A percentile compares a stretch with the other conserved stretches of the same genome.
These are phyloP conservation scores for Anthonomus grandis DNA, from an alignment of 1,140 invertebrate genomes.

Conservation along the genomic window DNA sequence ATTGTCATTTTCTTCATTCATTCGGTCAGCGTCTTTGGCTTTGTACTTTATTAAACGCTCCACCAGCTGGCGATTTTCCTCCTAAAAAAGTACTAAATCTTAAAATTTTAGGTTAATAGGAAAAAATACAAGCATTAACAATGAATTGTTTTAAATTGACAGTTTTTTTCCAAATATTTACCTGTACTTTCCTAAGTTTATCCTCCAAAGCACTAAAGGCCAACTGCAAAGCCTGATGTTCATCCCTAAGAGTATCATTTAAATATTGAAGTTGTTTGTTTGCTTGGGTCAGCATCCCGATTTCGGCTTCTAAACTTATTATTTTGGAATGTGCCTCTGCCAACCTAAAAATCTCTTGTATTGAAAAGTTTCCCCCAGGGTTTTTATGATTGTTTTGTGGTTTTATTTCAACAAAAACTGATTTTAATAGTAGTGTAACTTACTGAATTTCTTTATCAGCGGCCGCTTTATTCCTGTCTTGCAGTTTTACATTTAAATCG, in stretches of 20 bases:
- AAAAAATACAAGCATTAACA: not conserved
- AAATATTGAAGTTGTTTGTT: conserved; percentile 73
- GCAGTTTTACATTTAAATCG: conserved; percentile 79
- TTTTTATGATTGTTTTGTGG: not conserved
- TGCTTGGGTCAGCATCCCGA: conserved; percentile 60
- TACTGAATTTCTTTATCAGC: conserved; percentile 72
- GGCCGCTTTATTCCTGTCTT: conserved; percentile 80
- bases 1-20: conserved; percentile 93
- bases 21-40: conserved; percentile 87
- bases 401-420: not conserved
- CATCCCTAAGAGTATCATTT: conserved; percentile 88
- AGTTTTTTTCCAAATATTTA: too few species aligned
- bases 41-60: conserved; percentile 87
- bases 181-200: conserved; percentile 80
- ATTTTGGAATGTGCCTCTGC: conserved; percentile 66
- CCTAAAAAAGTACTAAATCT: conserved; percentile 55
- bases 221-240: conserved; percentile 90
- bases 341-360: conserved; percentile 57
- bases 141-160: too few species aligned
- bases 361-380: not conserved
- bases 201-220: conserved; percentile 86
- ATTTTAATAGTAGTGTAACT: too few species aligned
- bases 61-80: conserved; percentile 85
- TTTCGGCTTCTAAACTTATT: conserved; percentile 63
- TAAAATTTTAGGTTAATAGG: not conserved